phyloP scores from a whole-genome alignment of 2,797 vertebrate species.

The Eidolon dupreanum region DNA sequence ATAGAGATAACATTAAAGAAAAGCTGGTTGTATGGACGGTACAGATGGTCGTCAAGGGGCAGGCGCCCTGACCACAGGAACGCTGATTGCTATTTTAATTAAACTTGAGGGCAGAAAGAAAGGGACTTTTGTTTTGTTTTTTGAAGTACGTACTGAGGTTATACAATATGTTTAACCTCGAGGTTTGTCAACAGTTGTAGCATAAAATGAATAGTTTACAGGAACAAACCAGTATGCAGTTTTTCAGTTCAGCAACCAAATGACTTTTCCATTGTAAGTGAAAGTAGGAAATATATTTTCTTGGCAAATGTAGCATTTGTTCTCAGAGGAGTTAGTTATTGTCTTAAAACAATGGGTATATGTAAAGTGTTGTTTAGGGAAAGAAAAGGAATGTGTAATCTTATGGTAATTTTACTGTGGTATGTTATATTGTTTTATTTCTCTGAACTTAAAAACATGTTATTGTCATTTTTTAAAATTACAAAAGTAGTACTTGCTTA shows the following conservation, averaged over 20 bases:
- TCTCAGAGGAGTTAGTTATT: slow-evolving; percentile 47
- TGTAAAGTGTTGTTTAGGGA: slow-evolving; percentile 57
- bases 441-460: neutral
- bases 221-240: slow-evolving; percentile 3
- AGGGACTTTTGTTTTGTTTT: neutral
- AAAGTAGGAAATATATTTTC: slow-evolving; percentile 53
- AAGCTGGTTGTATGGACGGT: neutral
- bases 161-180: slow-evolving; percentile 67
- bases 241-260: slow-evolving; percentile 57
- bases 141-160: slow-evolving; percentile 19
- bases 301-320: slow-evolving; percentile 38
- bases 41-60: neutral
- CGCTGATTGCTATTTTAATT: slow-evolving; percentile 55
- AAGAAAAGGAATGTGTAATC: slow-evolving; percentile 51
- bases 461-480: slow-evolving; percentile 25
- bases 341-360: slow-evolving; percentile 53
- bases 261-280: slow-evolving; percentile 56
- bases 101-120: slow-evolving; percentile 55
- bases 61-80: slow-evolving; percentile 18
- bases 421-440: slow-evolving; percentile 26
- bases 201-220: slow-evolving; percentile 57
- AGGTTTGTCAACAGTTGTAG: slow-evolving; percentile 40
- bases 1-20: slow-evolving; percentile 46
- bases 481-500: slow-evolving; percentile 2
- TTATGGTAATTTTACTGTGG: slow-evolving; percentile 33